Evolutionary conservation across 2,797 vertebrate genomes (phyloP).

Genomic region (Poeciliopsis infans): DNA sequence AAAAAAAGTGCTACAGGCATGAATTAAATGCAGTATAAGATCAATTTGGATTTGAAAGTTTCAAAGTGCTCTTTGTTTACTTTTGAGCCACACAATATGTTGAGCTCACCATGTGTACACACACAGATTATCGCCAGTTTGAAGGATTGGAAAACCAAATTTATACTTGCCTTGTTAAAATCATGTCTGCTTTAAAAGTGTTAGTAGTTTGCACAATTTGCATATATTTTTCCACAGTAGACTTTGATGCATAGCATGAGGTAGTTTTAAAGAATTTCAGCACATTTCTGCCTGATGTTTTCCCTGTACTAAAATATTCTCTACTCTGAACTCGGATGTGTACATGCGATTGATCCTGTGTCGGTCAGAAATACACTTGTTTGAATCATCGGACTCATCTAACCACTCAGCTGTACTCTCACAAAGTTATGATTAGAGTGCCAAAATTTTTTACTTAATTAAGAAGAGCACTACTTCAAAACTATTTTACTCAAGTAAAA

Average conservation of each 20-base stretch:
- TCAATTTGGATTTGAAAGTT: not conserved
- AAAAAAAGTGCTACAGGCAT: not conserved
- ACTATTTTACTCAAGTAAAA: too few relatives aligned
- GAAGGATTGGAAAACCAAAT: not conserved
- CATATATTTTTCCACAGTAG: not conserved
- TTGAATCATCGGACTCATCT: conserved; percentile 62
- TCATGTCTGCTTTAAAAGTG: conserved; percentile 24
- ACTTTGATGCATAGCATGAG: not conserved
- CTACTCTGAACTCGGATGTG: conserved; percentile 67
- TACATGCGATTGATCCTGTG: conserved; percentile 79
- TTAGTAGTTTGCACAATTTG: not conserved
- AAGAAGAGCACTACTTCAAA: too few relatives aligned
- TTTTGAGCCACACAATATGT: not conserved
- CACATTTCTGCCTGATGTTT: conserved; percentile 34
- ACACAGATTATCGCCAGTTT: not conserved
- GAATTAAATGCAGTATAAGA: not conserved
- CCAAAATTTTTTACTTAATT: too few relatives aligned
- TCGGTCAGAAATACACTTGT: conserved; percentile 78
- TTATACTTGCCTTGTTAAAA: not conserved
- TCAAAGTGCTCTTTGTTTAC: not conserved
- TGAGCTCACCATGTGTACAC: not conserved
- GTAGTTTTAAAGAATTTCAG: conserved; percentile 20
- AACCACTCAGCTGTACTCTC: conserved; percentile 30
- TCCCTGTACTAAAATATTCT: conserved; percentile 55
- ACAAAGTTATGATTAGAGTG: not conserved